Percentiles rank a stretch among this genome's conserved stretches.
Conservation (phyloP, 2,113 vertebrate species). For the Sebastes schlegelii region DNA sequence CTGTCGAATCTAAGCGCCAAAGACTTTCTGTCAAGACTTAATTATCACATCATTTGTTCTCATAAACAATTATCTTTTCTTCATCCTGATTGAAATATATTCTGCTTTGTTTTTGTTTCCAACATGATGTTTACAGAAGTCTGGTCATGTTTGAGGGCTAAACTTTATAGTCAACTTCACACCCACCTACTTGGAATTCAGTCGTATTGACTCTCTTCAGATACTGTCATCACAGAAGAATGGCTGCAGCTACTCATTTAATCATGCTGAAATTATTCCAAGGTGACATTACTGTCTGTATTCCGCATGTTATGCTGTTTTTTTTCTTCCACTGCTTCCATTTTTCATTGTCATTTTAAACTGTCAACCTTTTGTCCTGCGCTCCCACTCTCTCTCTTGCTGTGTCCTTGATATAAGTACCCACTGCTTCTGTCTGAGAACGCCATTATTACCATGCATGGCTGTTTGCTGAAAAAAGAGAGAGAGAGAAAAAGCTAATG, state of each 20-base stretch:
- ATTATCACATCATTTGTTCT: background rate
- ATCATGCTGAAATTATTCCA: conserved; percentile 79
- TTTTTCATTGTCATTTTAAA: conserved; percentile 83
- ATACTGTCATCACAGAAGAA: conserved; percentile 68
- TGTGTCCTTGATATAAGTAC: conserved; percentile 76
- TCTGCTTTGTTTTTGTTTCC: background rate
- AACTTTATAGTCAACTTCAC: conserved; percentile 17
- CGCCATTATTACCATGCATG: conserved; percentile 67
- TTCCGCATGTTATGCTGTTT: conserved; percentile 67
- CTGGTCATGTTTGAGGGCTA: background rate
- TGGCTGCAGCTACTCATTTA: conserved; percentile 65
- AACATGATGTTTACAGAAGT: background rate
- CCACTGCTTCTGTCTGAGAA: conserved; percentile 64
- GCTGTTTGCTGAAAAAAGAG: conserved; percentile 53
- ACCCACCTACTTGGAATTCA: conserved; percentile 33
- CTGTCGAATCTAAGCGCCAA: no score
- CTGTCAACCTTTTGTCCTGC: conserved; percentile 74
- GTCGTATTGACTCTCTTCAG: conserved; percentile 58
- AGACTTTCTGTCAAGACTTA: no score
- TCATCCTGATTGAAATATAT: background rate
- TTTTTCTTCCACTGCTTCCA: conserved; percentile 61
- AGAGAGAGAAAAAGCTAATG: conserved; percentile 82
- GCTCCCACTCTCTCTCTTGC: conserved; percentile 47
- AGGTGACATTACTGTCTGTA: conserved; percentile 81
- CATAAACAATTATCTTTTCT: background rate